These are phyloP conservation scores for Deroptyus accipitrinus DNA, from an alignment of 2,113 vertebrate species.

Conservation along the genomic window DNA sequence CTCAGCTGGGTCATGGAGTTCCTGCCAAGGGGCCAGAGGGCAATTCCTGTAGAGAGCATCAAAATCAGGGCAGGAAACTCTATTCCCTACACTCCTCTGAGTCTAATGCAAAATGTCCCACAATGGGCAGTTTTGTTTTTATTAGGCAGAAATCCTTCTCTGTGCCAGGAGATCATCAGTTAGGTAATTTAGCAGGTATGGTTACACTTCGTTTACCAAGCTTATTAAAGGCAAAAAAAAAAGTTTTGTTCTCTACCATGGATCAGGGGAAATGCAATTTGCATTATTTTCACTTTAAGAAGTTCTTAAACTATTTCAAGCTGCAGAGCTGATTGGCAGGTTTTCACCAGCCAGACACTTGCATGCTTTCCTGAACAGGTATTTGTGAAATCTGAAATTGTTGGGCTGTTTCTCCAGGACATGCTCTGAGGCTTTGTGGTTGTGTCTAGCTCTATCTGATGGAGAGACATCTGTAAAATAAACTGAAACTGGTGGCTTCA, in stretches of 20 bases:
- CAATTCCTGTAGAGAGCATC: slow-evolving; percentile 64
- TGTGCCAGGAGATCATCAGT: slow-evolving; percentile 12
- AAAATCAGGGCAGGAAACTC: slow-evolving; percentile 58
- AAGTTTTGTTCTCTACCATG: neutral
- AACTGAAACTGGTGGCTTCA: neutral
- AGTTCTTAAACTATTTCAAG: slow-evolving; percentile 10
- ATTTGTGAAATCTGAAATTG: slow-evolving; percentile 10
- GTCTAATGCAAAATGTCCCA: slow-evolving; percentile 28
- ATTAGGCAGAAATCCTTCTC: slow-evolving; percentile 18
- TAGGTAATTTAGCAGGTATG: slow-evolving; percentile 53
- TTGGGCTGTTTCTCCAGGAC: neutral
- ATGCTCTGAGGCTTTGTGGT: neutral
- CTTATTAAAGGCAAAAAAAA: neutral
- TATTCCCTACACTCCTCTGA: neutral
- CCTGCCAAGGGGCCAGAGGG: slow-evolving; percentile 64
- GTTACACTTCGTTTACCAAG: slow-evolving; percentile 20
- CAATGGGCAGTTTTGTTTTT: slow-evolving; percentile 53
- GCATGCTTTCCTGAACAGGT: slow-evolving; percentile 5
- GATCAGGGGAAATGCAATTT: neutral
- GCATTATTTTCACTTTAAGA: slow-evolving; percentile 5
- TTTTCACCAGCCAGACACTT: neutral
- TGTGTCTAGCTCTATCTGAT: neutral
- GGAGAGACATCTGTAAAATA: neutral
- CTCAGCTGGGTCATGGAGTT: slow-evolving; percentile 63
- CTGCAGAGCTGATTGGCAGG: slow-evolving; percentile 9